Evolutionary conservation across 2,113 vertebrate genomes (phyloP), one percentile per base, ranked within the genome.

Genomic region (Sebastes fasciatus): DNA sequence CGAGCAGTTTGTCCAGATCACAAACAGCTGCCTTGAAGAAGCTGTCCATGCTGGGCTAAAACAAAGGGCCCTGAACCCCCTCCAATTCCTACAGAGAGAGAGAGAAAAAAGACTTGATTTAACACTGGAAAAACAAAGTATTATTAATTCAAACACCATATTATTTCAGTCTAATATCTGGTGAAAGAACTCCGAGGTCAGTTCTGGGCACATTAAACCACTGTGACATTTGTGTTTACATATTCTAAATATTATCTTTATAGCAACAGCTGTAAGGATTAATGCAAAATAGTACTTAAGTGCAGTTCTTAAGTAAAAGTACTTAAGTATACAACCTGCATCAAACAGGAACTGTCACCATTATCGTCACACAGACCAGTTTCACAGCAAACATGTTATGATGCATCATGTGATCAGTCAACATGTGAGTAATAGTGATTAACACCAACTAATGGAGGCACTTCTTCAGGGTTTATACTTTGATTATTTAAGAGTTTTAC

Each of bases 11-110:
- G 95, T 99, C 98, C 94, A 99, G 90, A 91, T 99, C 97, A 93
- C 96, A 97, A 72, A 99, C 97, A 65, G 97, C 98, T 86, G 98
- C 98, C 94, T 97, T 98, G 91, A 99, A 99, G 90, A 97, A 99
- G 95, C 94, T 98, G 86, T 99, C 98, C 98, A 99, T 99, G 90
- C 93, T 98, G 93, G 69, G 79, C 86, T 64, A 34, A 11, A 74
- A 54, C 49, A 76, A 55, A 83, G 68, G 83, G 84, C 70, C 78
- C 11, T 66, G 13, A 45, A 73, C 62, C 43, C 80, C 70, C 75
- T 48, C n/a, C 45, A 13, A 63, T 45, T 65, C 87, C 91, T 91
- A n/a, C 2, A 5, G 8, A 69, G 9, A 40, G 77, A 0, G 51
- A n/a, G 61, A 63, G 62, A 62, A 5, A 40, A 62, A 14, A 23